A percentile compares a stretch with the other conserved stretches of the same genome.
Conservation (phyloP, 1,140 invertebrate genomes). For the Neodiprion fabricii region DNA sequence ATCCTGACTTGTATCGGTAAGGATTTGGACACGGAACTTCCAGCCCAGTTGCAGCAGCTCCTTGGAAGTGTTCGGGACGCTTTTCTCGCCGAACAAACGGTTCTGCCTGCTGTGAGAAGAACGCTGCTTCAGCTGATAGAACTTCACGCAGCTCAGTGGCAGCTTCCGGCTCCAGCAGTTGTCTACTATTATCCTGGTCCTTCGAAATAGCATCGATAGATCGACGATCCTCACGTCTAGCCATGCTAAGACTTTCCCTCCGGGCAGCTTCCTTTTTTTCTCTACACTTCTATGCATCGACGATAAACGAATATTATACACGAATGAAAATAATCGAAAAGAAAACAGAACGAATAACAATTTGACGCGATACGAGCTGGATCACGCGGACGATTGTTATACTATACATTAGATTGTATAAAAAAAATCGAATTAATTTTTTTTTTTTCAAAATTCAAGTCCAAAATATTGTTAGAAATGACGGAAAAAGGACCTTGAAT, state of each 20-base stretch:
- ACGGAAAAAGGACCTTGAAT: too few species aligned
- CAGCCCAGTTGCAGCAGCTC: slow-evolving; percentile 77
- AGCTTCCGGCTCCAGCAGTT: slow-evolving; percentile 84
- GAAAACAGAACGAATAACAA: too few species aligned
- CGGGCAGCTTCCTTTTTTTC: not conserved
- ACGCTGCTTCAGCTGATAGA: slow-evolving; percentile 88
- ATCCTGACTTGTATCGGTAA: slow-evolving; percentile 85
- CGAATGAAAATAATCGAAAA: not conserved
- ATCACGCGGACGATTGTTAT: too few species aligned
- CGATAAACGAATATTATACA: not conserved
- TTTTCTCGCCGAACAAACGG: slow-evolving; percentile 75
- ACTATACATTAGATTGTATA: too few species aligned
- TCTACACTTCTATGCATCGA: not conserved
- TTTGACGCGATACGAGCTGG: too few species aligned
- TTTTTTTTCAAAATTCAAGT: too few species aligned
- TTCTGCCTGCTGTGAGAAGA: slow-evolving; percentile 72
- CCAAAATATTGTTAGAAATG: too few species aligned
- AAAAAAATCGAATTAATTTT: too few species aligned
- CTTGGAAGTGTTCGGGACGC: slow-evolving; percentile 82
- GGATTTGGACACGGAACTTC: slow-evolving; percentile 82
- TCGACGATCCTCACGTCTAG: not conserved
- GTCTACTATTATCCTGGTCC: slow-evolving; percentile 84
- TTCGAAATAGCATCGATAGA: slow-evolving; percentile 40
- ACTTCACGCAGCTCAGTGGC: slow-evolving; percentile 86
- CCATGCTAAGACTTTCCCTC: not conserved